Evolutionary conservation across 2,888 invertebrate species (phyloP).

Genomic region (Drosophila phalerata): DNA sequence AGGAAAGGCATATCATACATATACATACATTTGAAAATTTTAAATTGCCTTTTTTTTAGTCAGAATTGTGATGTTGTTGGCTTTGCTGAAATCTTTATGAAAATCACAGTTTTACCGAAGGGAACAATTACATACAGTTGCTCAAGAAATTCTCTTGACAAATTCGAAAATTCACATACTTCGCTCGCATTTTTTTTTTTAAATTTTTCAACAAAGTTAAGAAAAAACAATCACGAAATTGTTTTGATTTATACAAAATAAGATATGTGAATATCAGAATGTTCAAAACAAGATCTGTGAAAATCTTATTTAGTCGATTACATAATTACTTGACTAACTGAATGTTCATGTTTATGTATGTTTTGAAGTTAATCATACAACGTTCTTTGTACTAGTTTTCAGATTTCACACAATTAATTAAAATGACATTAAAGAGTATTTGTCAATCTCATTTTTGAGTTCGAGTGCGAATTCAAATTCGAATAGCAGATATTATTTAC

Average conservation of each 20-base stretch:
- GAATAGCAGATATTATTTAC: neutral
- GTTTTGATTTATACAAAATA: too few species aligned
- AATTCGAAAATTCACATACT: neutral
- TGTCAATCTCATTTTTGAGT: neutral
- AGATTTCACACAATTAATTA: neutral
- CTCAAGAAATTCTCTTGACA: neutral
- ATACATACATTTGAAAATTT: neutral
- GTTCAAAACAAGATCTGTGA: too few species aligned
- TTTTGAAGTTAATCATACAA: neutral
- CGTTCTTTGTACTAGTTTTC: neutral
- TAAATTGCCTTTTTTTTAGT: neutral
- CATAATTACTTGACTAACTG: neutral
- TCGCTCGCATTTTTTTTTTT: too few species aligned
- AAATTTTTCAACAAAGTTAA: too few species aligned
- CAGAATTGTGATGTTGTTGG: conserved; percentile 14
- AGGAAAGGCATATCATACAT: neutral
- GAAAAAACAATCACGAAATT: too few species aligned
- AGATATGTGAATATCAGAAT: too few species aligned
- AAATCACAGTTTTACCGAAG: conserved; percentile 33
- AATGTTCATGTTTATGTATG: conserved; percentile 3
- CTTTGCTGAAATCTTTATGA: conserved; percentile 27
- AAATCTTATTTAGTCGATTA: neutral
- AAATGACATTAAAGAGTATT: neutral
- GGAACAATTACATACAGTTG: neutral
- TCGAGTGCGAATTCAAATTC: too few species aligned